Evolutionary conservation across 2,888 invertebrate genomes (phyloP), one percentile per base, ranked within the genome.

Genomic region (Drosophila rellima): DNA sequence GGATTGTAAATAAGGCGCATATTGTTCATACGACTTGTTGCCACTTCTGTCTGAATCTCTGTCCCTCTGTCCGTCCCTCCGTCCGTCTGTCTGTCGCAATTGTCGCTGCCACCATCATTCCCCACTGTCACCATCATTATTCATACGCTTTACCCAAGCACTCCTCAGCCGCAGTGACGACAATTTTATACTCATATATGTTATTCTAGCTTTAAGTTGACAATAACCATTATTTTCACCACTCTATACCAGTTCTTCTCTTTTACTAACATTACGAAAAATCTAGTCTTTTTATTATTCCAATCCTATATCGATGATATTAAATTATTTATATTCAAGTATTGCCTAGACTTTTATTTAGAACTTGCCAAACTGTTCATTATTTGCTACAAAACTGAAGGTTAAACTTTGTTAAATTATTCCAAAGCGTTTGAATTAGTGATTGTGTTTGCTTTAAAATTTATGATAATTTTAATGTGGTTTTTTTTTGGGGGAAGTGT

Each of bases 1-100:
- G 79, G 60, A 75, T 70, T 81, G 88, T 81, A 78, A 87, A 82
- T 84, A 84, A 75, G 74, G 63, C 63, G 82, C 74, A 81, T 71
- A 80, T 85, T 83, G 80, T 74, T 68, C 80, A 80, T 82, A 82
- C 86, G 88, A 84, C 83, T 88, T 84, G 83, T 84, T 84, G 83
- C 86, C 85, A 61, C 13, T 59, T 31, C 48, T 33, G 35, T 23
- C 33, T 8, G 74, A 71, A 47, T 17, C 39, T 20, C 18, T 33
- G 8, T n/a, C 48, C 10, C n/a, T 29, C 47, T 18, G 23, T 17
- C 29, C 44, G 48, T 29, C 33, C 7, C 6, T 11, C 15, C 2
- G 3, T n/a, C 37, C 20, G 18, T 23, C 23, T 48, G 11, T 4
- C 48, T 48, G 52, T 55, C 70, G 39, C 39, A 33, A 42, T 35